Evolutionary conservation across 2,113 vertebrate species (phyloP).

Genomic region (Lasiurus borealis): DNA sequence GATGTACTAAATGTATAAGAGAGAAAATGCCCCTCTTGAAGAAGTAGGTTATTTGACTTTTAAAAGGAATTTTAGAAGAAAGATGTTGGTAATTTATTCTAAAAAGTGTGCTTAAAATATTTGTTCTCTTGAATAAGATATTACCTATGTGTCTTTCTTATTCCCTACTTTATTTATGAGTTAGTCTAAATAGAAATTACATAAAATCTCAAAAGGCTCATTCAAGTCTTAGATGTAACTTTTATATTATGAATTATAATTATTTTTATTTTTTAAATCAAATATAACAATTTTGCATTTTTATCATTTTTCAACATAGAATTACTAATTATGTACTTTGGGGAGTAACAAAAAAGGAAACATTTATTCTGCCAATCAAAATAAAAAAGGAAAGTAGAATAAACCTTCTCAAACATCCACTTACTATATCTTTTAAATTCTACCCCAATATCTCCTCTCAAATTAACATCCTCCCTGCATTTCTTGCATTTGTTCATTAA

Average conservation of each 20-base stretch:
- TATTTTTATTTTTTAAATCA: not conserved
- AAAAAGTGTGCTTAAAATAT: not conserved
- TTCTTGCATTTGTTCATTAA: not conserved
- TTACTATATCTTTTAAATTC: not conserved
- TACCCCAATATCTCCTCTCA: not conserved
- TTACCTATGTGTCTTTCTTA: slow-evolving; percentile 2
- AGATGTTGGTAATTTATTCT: not conserved
- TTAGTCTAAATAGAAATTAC: slow-evolving; percentile 39
- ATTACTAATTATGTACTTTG: not conserved
- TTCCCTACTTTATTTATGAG: slow-evolving; percentile 67
- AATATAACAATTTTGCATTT: slow-evolving; percentile 22
- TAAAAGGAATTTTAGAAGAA: slow-evolving; percentile 3
- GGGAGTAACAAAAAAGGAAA: not conserved
- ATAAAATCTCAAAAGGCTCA: not conserved
- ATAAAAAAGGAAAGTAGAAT: not conserved
- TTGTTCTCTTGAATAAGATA: not conserved
- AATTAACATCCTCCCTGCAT: not conserved
- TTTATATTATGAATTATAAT: not conserved
- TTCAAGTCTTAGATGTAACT: not conserved
- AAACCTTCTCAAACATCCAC: not conserved
- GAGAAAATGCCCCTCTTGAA: not conserved
- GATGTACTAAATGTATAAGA: not conserved
- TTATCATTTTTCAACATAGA: not conserved
- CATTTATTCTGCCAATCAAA: not conserved
- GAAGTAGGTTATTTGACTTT: not conserved